Evolutionary conservation across 2,888 invertebrate species (phyloP), one percentile per base, ranked within the genome.

Genomic region (Allacma fusca): DNA sequence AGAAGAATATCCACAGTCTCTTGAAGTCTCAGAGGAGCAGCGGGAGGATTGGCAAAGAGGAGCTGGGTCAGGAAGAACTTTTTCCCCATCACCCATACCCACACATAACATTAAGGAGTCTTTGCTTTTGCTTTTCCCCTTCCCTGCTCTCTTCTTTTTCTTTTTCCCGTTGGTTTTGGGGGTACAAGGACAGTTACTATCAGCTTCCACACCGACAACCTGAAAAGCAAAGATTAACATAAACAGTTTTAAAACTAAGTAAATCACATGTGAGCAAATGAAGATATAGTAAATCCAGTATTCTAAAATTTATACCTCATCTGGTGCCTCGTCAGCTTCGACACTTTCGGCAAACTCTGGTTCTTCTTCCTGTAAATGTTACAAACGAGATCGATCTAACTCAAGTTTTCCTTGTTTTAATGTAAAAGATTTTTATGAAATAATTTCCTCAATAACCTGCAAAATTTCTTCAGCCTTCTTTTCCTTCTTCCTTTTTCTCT

Each of bases 1-100:
- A 16, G 95, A 95, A 24, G 94, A 94, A 86, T 95, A 96, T 59
- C 95, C 95, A 85, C 93, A 94, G 88, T 96, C 96, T 86, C 92
- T 92, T 62, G 92, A 92, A 85, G 91, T 90, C 85, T 93, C 92
- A 85, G 90, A 91, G 9, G 81, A 80, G 76, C 80, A 82, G 44
- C 81, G 71, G 44, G 80, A 81, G 50, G 79, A 80, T 29, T 29
- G 90, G 91, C 57, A 90, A 90, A 81, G 90, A 89, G 83, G 89
- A 88, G 83, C 90, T 90, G 81, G 78, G 74, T 83, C 79, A 81
- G 80, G 77, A 70, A 78, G 74, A 65, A 77, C 70, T 75, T 80
- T 40, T 40, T 79, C 77, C 76, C 78, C 44, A 71, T 80, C 77
- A 70, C 76, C 76, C 76, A 80, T 74, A 71, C 72, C 78, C 59